Conservation (phyloP, 2,888 invertebrate genomes). For the Drosophila vallismaia region DNA sequence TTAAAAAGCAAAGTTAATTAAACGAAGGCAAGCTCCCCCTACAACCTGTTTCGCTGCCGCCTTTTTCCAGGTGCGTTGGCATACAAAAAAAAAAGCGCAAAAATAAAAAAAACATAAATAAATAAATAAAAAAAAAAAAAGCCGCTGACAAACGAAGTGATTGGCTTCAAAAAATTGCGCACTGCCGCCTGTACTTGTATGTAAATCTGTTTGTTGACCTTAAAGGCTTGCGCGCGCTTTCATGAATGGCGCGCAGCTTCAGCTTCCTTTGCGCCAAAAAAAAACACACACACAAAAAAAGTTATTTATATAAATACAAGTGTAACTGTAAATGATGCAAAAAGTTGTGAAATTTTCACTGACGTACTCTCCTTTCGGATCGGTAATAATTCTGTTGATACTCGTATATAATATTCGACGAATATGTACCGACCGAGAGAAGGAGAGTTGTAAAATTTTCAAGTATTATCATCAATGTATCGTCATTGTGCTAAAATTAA, state of each 20-base stretch:
- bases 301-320: slow-evolving; percentile 8
- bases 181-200: slow-evolving; percentile 4
- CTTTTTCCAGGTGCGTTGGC: slow-evolving; percentile 59
- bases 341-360: slow-evolving; percentile 44
- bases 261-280: slow-evolving; percentile 28
- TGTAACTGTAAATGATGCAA: slow-evolving; percentile 49
- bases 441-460: slow-evolving; percentile 10
- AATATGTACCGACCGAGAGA: slow-evolving; percentile 10
- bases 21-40: slow-evolving; percentile 22
- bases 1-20: slow-evolving; percentile 14
- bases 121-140: slow-evolving; percentile 18
- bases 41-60: slow-evolving; percentile 23
- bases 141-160: slow-evolving; percentile 50
- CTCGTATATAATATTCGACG: slow-evolving; percentile 12
- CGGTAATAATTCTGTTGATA: slow-evolving; percentile 4
- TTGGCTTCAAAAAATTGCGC: slow-evolving; percentile 7
- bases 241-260: slow-evolving; percentile 61
- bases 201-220: slow-evolving; percentile 70
- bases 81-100: slow-evolving; percentile 50
- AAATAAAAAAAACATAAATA: slow-evolving; percentile 16
- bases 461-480: slow-evolving; percentile 37
- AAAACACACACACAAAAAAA: background rate
- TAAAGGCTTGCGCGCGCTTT: slow-evolving; percentile 45
- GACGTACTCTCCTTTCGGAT: slow-evolving; percentile 16
- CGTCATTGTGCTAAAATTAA: slow-evolving; percentile 42